These are phyloP conservation scores for Platyscapa corneri DNA, from an alignment of 1,140 invertebrate genomes.

Conservation along the genomic window DNA sequence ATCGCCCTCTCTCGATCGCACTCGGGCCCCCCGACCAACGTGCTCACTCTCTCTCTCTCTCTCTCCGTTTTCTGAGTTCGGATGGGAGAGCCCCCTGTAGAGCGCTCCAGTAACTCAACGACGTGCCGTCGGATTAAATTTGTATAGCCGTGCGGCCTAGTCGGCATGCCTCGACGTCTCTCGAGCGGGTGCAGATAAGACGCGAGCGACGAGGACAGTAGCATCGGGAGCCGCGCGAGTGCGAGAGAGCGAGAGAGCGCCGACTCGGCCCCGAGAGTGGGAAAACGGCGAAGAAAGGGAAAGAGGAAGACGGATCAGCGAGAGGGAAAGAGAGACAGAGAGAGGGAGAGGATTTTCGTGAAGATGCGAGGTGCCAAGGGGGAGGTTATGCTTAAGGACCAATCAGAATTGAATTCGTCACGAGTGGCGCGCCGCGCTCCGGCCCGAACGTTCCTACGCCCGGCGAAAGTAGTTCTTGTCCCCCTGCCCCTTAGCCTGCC, in stretches of 20 bases:
- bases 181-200: constrained; percentile 60
- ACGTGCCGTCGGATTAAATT: constrained; percentile 73
- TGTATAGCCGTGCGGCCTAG: constrained; percentile 51
- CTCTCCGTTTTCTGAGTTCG: constrained; percentile 52
- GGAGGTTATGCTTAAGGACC: constrained; percentile 74
- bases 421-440: constrained; percentile 63
- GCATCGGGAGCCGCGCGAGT: constrained; percentile 1
- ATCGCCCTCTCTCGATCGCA: constrained; percentile 56
- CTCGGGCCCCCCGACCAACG: constrained; percentile 54
- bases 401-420: constrained; percentile 76
- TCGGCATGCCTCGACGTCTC: background rate
- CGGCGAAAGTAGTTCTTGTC: constrained; percentile 67
- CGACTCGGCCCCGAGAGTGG: constrained; percentile 7
- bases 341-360: constrained; percentile 49
- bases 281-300: constrained; percentile 47
- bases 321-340: constrained; percentile 7
- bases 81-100: constrained; percentile 67
- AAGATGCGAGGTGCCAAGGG: constrained; percentile 62
- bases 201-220: constrained; percentile 28
- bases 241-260: constrained; percentile 41
- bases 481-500: background rate
- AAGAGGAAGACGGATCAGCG: constrained; percentile 45
- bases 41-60: too few relatives aligned
- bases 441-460: constrained; percentile 60
- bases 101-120: constrained; percentile 67